Base-by-base conservation (phyloP, 2,113 vertebrate genomes). In the Syngnathus floridae region DNA sequence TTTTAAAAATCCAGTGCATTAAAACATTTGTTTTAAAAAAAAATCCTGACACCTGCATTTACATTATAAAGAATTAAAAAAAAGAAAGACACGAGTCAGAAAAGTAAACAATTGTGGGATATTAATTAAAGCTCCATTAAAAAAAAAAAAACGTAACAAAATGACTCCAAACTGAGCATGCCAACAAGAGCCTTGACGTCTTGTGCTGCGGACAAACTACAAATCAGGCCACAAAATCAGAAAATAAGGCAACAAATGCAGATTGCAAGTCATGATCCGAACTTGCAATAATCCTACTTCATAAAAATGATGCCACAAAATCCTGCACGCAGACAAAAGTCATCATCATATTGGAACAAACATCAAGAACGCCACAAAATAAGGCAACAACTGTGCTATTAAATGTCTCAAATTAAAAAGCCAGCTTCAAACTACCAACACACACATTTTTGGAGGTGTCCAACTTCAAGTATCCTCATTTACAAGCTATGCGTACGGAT, bases 401-500 rank as follows among this genome's bases (percentile, higher is more conserved):
- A 21, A 49, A n/a, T 7, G 48, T 19, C 19, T 4, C 19, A 51
- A 46, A 46, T 51, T 1, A 49, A 49, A 49, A 49, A n/a, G 17
- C 43, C 43, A 45, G 11, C 43, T 45, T 13, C 6, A 31, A 14
- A 31, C 21, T 31, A 55, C 11, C 12, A 7, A 16, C 4, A 0
- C 21, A n/a, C n/a, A 10, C n/a, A 35, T 93, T 94, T 91, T 89
- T 84, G 91, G 94, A n/a, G 93, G 85, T 88, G 88, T 86, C 90
- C 92, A 95, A 95, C 92, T 94, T 94, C 90, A 91, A 94, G 93
- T 90, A 93, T 93, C 92, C 88, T 94, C 92, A 98, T 96, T 95
- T 97, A 92, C 93, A 40, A 93, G 92, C 83, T 31, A 59, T 56
- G 26, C 70, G 82, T 75, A 22, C 76, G 6, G n/a, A 6, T 26